These are phyloP conservation scores for Listronotus bonariensis DNA, from an alignment of 1,140 invertebrate species.

Conservation along the genomic window DNA sequence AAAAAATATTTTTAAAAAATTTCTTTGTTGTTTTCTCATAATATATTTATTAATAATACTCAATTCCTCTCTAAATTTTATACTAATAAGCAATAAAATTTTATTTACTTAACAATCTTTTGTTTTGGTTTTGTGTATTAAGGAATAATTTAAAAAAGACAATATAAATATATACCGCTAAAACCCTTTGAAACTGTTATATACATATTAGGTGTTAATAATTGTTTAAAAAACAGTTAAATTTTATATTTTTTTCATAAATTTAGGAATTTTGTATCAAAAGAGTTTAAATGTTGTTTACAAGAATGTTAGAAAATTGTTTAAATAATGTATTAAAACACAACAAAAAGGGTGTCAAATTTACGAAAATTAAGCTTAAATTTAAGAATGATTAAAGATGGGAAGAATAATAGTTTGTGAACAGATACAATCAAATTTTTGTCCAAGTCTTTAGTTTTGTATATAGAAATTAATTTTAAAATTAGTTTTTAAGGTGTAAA, in stretches of 20 bases:
- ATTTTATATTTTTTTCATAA: conserved; percentile 19
- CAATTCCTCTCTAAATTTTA: no score
- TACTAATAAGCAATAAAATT: no score
- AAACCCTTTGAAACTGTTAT: conserved; percentile 5
- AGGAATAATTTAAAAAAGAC: neutral
- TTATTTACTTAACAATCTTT: no score
- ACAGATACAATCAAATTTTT: conserved; percentile 31
- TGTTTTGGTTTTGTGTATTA: neutral
- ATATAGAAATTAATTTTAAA: neutral
- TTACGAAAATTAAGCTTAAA: conserved; percentile 45
- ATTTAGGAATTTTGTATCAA: neutral
- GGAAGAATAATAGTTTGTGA: conserved; percentile 9
- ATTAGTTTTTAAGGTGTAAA: no score
- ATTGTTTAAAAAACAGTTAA: conserved; percentile 3
- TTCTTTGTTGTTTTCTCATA: no score
- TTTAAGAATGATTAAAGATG: conserved; percentile 32
- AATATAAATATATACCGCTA: conserved; percentile 12
- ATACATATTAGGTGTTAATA: conserved; percentile 8
- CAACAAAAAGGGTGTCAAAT: conserved; percentile 38
- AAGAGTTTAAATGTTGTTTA: conserved; percentile 31
- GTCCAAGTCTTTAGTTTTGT: conserved; percentile 1
- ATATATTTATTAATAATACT: no score
- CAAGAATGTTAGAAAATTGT: conserved; percentile 33
- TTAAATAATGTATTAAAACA: conserved; percentile 28
- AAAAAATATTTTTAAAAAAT: no score